Evolutionary conservation across 2,113 vertebrate genomes (phyloP), one percentile per base, ranked within the genome.

Genomic region (Ariopsis seemanni): DNA sequence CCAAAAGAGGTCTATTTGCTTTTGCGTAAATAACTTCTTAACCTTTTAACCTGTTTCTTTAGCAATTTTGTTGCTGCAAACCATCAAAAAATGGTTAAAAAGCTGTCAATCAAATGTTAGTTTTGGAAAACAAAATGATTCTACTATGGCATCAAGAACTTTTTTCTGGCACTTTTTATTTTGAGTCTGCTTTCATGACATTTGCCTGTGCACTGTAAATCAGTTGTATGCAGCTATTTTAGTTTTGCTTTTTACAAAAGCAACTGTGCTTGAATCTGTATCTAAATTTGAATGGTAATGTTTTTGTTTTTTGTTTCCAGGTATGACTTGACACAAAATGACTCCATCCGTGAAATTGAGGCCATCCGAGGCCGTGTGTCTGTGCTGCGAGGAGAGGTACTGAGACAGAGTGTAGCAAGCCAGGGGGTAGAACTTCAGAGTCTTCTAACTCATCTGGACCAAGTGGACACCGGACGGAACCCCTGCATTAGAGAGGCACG

Each of bases 401-500:
- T 98, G 67, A 95, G 95, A 69, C 92, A 96, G n/a, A 96, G 95
- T 22, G 93, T 91, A 1, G 89, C 94, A 63, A 94, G 96, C 0
- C 97, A 99, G 22, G 89, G 98, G 87, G 94, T 96, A 0, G 97
- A 99, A 88, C 90, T 99, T 88, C 98, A 99, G 93, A 94, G 96
- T 81, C 93, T 99, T 57, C 97, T 99, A 7, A 95, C 95, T 0
- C 95, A 93, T 80, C 93, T 99, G 89, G 98, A 99, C 90, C 95
- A 98, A 91, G 97, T 99, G 86, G 97, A 97, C 89, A 95, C 96
- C 0, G 97, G 96, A 62, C 96, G 95, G 84, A 99, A 99, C 93
- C 98, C 98, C 15, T 99, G 98, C 90, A 99, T 99, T 93, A 94
- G 98, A 55, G 98, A 99, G 92, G 98, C 98, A 5, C 95, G 98